These are phyloP conservation scores for Prunella himalayana DNA, from an alignment of 2,113 vertebrate species.

Conservation along the genomic window DNA sequence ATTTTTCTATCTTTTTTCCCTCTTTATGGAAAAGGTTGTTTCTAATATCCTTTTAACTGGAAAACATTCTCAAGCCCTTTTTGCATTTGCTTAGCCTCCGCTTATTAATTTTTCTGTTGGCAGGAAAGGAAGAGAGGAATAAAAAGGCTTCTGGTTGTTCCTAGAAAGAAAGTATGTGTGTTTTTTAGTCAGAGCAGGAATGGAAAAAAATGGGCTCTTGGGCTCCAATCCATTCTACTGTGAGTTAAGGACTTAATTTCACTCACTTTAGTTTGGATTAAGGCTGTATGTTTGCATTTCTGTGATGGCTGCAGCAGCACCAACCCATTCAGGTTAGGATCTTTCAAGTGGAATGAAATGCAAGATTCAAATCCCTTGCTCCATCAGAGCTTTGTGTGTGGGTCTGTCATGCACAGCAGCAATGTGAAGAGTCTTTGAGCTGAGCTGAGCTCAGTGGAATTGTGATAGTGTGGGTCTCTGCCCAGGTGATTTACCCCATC, in stretches of 20 bases:
- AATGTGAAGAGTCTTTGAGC: accelerated
- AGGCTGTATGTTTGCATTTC: background rate
- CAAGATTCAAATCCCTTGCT: conserved; percentile 1
- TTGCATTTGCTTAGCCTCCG: conserved; percentile 46
- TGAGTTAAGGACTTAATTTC: background rate
- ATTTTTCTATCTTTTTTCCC: background rate
- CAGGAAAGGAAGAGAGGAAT: background rate
- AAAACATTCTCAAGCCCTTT: conserved; percentile 22
- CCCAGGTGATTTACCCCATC: background rate
- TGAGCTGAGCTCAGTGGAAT: background rate
- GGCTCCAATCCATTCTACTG: background rate
- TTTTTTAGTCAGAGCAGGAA: background rate
- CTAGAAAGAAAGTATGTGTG: conserved; percentile 3
- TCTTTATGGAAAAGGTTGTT: background rate
- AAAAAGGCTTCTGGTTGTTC: background rate
- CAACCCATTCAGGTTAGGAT: background rate
- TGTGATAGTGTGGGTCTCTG: background rate
- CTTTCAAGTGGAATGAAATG: conserved; percentile 28
- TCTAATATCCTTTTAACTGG: conserved; percentile 41
- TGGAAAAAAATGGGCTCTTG: background rate
- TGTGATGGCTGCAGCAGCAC: background rate
- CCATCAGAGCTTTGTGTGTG: background rate
- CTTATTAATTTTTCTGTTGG: conserved; percentile 15
- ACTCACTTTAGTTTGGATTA: background rate
- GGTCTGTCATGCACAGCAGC: background rate